phyloP scores from a whole-genome alignment of 2,888 invertebrate genomes.

The Fragum fragum region DNA sequence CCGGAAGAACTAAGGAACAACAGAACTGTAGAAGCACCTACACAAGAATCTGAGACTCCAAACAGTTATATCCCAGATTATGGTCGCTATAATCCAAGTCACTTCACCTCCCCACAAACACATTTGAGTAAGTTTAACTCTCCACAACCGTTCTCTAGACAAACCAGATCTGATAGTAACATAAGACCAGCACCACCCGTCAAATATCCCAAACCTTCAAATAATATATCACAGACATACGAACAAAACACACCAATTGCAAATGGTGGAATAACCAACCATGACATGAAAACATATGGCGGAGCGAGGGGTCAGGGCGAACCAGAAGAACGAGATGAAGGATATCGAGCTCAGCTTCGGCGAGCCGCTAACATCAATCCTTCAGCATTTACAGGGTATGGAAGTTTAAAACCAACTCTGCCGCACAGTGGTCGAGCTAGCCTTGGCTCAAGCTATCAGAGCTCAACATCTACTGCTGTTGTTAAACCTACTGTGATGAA shows the following conservation, averaged over 20 bases:
- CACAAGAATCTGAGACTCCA: not conserved
- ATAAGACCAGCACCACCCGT: not conserved
- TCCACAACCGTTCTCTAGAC: constrained; percentile 18
- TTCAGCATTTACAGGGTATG: constrained; percentile 74
- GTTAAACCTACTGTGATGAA: constrained; percentile 74
- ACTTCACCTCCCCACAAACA: constrained; percentile 14
- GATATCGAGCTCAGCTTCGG: constrained; percentile 71
- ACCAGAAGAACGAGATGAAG: constrained; percentile 64
- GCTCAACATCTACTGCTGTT: constrained; percentile 68
- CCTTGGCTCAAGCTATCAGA: constrained; percentile 33
- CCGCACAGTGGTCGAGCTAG: constrained; percentile 62
- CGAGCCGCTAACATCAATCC: constrained; percentile 69
- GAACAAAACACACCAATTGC: not conserved
- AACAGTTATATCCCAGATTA: not conserved
- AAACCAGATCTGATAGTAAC: constrained; percentile 17
- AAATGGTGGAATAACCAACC: not conserved
- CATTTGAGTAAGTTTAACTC: constrained; percentile 3
- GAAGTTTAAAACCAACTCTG: constrained; percentile 37
- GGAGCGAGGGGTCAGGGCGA: not conserved
- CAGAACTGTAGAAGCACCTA: not conserved
- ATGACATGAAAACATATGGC: constrained; percentile 21
- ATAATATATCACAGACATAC: not conserved
- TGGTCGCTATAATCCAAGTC: not conserved
- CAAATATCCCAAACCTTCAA: not conserved
- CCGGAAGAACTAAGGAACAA: not conserved